Evolutionary conservation across 2,113 vertebrate species (phyloP), one percentile per base, ranked within the genome.

Genomic region (Felis chaus): DNA sequence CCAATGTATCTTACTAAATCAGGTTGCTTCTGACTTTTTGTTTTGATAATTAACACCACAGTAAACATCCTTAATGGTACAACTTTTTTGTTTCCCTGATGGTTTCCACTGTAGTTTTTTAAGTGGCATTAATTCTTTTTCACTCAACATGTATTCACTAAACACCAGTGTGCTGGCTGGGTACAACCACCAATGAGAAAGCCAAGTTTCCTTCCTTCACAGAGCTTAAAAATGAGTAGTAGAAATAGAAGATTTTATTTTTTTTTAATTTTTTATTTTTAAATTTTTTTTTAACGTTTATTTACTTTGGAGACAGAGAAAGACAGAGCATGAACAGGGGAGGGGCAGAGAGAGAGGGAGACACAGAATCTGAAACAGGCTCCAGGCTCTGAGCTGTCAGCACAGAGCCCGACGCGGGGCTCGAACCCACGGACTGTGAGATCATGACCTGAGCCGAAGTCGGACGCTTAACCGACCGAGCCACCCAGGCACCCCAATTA

Each of bases 141-240:
- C 36, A 81, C 39, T 90, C 39, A 11, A 0, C 31, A 1, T 25
- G 29, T 48, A 53, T n/a, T 68, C 41, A 41, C 31, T 74, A 48
- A 81, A 93, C 7, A 31, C 4, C n/a, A 90, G 10, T 29, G n/a
- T 65, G 41, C 31, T 78, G 41, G n/a, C 3, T 45, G 18, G 71
- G 48, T 2, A 69, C 11, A 71, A 31, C 12, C 7, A 84, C 12
- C 39, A 76, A 25, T 9, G 65, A 74, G 66, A 83, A 89, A 89
- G 19, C 31, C 4, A 31, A 7, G 36, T 13, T 69, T 15, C n/a
- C 29, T 83, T 71, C 48, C 41, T 88, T 95, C 55, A 39, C 7
- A 53, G 61, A 83, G 41, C 39, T 97, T 71, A 85, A 73, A 89
- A 86, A 80, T 73, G 93, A 95, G 31, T 66, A 73, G 36, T 7